These are phyloP conservation scores for Macrobrachium rosenbergii DNA, from an alignment of 1,140 invertebrate genomes.

Conservation along the genomic window DNA sequence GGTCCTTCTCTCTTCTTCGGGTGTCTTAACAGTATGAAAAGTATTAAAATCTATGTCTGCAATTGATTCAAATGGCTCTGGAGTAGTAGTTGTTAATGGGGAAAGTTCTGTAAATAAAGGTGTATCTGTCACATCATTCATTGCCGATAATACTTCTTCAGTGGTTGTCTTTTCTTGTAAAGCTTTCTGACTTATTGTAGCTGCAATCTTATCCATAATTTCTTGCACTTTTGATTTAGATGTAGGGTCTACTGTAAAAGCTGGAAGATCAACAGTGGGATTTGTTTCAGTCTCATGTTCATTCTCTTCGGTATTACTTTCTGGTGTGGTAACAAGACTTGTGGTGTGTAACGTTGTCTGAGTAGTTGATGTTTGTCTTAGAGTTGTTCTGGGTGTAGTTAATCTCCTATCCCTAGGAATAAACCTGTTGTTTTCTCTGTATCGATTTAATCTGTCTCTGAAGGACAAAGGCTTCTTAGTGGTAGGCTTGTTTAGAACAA, in stretches of 20 bases:
- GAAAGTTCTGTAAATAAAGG: not conserved
- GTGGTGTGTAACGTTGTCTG: not conserved
- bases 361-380: not conserved
- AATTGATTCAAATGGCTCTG: not conserved
- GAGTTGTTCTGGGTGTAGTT: not conserved
- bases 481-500: not conserved
- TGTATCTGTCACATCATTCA: slow-evolving; percentile 33
- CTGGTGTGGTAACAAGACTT: not conserved
- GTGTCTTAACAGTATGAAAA: not conserved
- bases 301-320: not conserved
- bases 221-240: slow-evolving; percentile 10
- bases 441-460: slow-evolving; percentile 25
- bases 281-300: slow-evolving; percentile 13
- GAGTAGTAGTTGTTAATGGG: not conserved
- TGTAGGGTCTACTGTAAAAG: slow-evolving; percentile 10
- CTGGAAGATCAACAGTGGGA: not conserved
- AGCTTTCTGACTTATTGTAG: slow-evolving; percentile 24
- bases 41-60: slow-evolving; percentile 12
- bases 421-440: slow-evolving; percentile 32
- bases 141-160: slow-evolving; percentile 30
- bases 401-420: not conserved
- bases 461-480: slow-evolving; percentile 30
- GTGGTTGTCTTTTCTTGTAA: slow-evolving; percentile 36
- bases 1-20: not conserved
- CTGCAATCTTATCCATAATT: slow-evolving; percentile 44